Percentiles rank a stretch among this genome's conserved stretches.
Evolutionary conservation across 2,888 invertebrate species (phyloP).

Genomic region (Drosophila formosana): DNA sequence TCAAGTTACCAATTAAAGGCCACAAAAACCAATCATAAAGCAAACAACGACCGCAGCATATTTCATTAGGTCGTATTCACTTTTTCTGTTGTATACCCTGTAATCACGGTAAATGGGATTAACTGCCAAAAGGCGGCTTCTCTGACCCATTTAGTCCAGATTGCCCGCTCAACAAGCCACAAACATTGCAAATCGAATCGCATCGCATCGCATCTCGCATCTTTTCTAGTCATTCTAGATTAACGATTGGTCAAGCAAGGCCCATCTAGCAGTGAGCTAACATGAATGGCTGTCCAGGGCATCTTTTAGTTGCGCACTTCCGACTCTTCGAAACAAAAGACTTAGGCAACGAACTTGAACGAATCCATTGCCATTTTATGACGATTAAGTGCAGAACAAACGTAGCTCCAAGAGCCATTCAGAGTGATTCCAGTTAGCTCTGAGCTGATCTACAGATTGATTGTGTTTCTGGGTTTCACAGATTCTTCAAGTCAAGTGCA

Average conservation of each 20-base stretch:
- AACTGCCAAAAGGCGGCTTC: constrained; percentile 4
- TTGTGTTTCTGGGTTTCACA: constrained; percentile 1
- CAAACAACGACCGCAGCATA: constrained; percentile 50
- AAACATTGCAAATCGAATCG: neutral
- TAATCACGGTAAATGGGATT: constrained; percentile 5
- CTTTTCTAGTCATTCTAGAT: neutral
- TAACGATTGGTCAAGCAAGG: neutral
- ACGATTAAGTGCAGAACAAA: constrained; percentile 25
- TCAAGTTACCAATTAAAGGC: constrained; percentile 60
- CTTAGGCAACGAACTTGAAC: constrained; percentile 48
- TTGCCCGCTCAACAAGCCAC: neutral
- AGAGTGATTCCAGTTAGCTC: constrained; percentile 1
- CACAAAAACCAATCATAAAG: constrained; percentile 35
- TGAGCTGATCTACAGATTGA: constrained; percentile 32
- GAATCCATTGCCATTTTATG: constrained; percentile 31
- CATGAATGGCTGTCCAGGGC: neutral
- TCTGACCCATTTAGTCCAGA: constrained; percentile 1
- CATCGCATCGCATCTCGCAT: neutral
- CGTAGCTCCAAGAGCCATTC: constrained; percentile 3
- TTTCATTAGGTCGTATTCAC: constrained; percentile 50
- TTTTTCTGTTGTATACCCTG: constrained; percentile 9
- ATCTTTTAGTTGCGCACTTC: neutral
- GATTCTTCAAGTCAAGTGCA: constrained; percentile 25
- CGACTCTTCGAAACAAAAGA: constrained; percentile 24
- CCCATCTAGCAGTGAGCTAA: neutral